These are phyloP conservation scores for Thymelicus lineola DNA, from an alignment of 2,888 invertebrate genomes.

Conservation along the genomic window DNA sequence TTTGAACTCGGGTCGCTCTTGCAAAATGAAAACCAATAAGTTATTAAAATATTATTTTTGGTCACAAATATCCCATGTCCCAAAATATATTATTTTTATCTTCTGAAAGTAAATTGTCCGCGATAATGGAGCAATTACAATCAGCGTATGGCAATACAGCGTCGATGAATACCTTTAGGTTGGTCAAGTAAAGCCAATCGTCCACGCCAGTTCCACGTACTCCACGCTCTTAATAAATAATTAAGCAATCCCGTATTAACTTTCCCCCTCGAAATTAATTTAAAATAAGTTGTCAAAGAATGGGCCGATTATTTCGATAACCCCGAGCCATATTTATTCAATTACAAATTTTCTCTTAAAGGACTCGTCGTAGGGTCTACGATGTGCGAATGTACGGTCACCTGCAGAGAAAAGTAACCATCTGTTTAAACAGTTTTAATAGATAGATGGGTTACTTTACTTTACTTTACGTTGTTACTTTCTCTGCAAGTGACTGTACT, in stretches of 20 bases:
- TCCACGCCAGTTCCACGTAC: slow-evolving; percentile 23
- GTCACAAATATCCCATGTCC: too few species aligned
- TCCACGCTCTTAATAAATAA: slow-evolving; percentile 26
- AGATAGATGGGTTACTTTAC: too few species aligned
- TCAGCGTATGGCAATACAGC: neutral
- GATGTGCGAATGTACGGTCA: neutral
- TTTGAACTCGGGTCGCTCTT: too few species aligned
- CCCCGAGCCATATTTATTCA: slow-evolving; percentile 36
- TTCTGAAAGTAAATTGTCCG: neutral
- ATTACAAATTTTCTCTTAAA: slow-evolving; percentile 34
- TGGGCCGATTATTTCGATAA: slow-evolving; percentile 33
- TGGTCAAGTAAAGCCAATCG: neutral
- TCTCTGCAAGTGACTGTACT: too few species aligned
- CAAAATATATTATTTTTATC: too few species aligned
- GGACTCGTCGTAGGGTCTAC: slow-evolving; percentile 8
- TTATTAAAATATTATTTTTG: too few species aligned
- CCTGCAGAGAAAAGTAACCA: too few species aligned
- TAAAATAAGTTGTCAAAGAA: slow-evolving; percentile 36
- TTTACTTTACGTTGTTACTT: too few species aligned
- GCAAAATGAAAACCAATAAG: too few species aligned
- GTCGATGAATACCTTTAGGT: neutral
- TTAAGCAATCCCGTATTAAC: slow-evolving; percentile 22
- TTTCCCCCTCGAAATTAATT: slow-evolving; percentile 34
- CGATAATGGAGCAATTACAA: slow-evolving; percentile 11
- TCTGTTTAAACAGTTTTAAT: too few species aligned